phyloP scores from a whole-genome alignment of 2,797 vertebrate genomes.

The Diceros bicornis region DNA sequence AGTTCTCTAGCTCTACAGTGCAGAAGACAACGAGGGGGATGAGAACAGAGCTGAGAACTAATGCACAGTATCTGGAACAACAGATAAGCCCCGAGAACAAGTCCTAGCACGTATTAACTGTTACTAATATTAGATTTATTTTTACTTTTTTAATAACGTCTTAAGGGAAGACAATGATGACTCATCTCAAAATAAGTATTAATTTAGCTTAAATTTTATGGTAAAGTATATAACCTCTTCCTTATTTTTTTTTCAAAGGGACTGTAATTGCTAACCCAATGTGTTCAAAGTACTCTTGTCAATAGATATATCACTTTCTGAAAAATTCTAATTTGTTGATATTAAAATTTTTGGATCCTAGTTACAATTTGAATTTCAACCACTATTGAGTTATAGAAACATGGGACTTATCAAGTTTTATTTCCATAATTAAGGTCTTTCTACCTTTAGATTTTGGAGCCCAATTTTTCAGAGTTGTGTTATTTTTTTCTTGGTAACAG shows the following conservation, averaged over 20 bases:
- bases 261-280: not conserved
- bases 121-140: not conserved
- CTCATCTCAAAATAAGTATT: not conserved
- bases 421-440: not conserved
- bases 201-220: constrained; percentile 32
- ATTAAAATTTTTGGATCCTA: constrained; percentile 1
- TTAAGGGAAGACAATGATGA: not conserved
- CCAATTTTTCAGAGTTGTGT: not conserved
- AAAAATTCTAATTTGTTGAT: not conserved
- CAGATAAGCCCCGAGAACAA: not conserved
- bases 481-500: constrained; percentile 49
- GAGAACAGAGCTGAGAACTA: not conserved
- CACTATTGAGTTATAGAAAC: not conserved
- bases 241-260: not conserved
- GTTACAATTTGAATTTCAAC: constrained; percentile 26
- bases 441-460: constrained; percentile 48
- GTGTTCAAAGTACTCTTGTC: not conserved
- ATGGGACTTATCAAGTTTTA: not conserved
- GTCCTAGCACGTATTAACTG: not conserved
- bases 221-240: not conserved
- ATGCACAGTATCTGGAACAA: not conserved
- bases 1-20: not conserved
- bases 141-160: not conserved
- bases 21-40: not conserved
- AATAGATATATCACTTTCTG: not conserved